Conservation (phyloP, 2,797 vertebrate genomes). For the Eutrigla gurnardus region DNA sequence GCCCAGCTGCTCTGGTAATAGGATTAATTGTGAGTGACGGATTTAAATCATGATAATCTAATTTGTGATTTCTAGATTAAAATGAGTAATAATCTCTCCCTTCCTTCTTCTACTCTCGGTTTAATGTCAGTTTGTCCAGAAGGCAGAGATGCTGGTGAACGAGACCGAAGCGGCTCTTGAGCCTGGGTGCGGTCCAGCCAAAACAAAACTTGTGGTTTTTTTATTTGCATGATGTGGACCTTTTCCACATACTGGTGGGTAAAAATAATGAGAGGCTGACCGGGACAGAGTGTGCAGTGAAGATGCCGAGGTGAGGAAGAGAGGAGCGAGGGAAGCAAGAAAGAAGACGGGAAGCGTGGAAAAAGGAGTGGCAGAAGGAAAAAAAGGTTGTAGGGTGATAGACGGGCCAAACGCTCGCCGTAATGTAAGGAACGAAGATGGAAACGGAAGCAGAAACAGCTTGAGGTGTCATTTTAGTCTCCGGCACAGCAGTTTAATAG, state of each 20-base stretch:
- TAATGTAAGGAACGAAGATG: conserved; percentile 35
- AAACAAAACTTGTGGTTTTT: conserved; percentile 89
- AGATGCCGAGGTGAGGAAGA: conserved; percentile 80
- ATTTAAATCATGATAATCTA: conserved; percentile 8
- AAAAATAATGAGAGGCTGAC: conserved; percentile 90
- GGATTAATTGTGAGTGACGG: not conserved
- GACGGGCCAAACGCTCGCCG: conserved; percentile 50
- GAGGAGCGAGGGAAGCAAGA: conserved; percentile 64
- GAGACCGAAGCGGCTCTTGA: conserved; percentile 61
- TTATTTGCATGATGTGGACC: conserved; percentile 91
- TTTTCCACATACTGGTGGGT: conserved; percentile 90
- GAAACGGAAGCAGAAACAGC: conserved; percentile 2
- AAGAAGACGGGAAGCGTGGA: conserved; percentile 40
- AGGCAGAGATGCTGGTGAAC: conserved; percentile 37
- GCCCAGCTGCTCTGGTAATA: not conserved
- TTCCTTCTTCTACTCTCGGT: conserved; percentile 8
- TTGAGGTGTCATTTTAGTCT: not conserved
- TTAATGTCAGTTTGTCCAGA: conserved; percentile 24
- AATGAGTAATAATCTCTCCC: not conserved
- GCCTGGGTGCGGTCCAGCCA: conserved; percentile 86
- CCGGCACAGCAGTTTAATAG: not conserved
- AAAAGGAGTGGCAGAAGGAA: conserved; percentile 47
- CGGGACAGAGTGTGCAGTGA: conserved; percentile 87
- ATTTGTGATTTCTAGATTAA: conserved; percentile 13
- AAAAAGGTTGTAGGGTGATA: conserved; percentile 57